Conservation (phyloP, 2,797 vertebrate species). For the Anguilla anguilla region DNA sequence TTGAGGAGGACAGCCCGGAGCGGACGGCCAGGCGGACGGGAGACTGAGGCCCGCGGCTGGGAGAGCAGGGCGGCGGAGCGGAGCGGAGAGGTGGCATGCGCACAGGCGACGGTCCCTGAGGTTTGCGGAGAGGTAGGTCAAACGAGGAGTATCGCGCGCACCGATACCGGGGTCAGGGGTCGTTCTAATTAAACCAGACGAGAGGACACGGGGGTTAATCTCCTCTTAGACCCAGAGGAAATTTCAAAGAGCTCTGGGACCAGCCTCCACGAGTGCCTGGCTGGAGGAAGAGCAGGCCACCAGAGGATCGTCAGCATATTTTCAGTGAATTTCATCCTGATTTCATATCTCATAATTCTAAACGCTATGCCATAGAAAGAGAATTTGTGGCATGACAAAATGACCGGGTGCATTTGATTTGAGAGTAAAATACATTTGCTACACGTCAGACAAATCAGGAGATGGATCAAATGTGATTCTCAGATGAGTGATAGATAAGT, state of each 20-base stretch:
- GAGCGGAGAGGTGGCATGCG: constrained; percentile 63
- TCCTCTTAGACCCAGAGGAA: constrained; percentile 63
- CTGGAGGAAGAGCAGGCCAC: not conserved
- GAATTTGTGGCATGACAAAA: constrained; percentile 10
- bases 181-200: constrained; percentile 77
- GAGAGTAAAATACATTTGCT: not conserved
- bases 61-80: constrained; percentile 39
- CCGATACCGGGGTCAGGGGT: constrained; percentile 70
- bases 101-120: constrained; percentile 67
- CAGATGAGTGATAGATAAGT: not conserved
- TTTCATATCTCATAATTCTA: not conserved
- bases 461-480: not conserved
- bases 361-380: not conserved
- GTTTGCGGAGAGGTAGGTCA: constrained; percentile 76
- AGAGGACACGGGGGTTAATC: constrained; percentile 74
- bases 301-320: not conserved
- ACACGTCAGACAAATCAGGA: not conserved
- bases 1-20: constrained; percentile 50
- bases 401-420: not conserved
- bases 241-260: constrained; percentile 50
- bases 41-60: not conserved
- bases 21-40: not conserved
- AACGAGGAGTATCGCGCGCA: constrained; percentile 62
- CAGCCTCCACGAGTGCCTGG: constrained; percentile 30
- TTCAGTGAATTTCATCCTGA: not conserved